Evolutionary conservation across 2,797 vertebrate species (phyloP).

Genomic region (Peromyscus eremicus): DNA sequence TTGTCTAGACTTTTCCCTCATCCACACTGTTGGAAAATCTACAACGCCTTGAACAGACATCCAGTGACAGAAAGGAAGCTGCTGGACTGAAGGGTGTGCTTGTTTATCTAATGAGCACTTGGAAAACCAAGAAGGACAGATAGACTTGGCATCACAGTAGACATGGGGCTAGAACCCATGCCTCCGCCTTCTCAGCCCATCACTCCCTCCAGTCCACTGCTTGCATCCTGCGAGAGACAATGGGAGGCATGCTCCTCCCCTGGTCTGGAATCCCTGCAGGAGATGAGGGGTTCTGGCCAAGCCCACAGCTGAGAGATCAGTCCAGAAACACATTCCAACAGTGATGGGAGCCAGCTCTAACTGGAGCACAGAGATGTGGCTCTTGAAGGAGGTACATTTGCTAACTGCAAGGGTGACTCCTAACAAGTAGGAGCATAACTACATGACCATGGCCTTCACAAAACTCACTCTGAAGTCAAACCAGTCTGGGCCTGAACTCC

Average conservation of each 20-base stretch:
- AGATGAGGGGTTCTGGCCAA: neutral
- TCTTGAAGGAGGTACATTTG: neutral
- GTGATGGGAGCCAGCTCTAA: neutral
- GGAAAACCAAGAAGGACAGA: too few relatives aligned
- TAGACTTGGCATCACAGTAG: fast-evolving
- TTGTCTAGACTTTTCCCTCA: neutral
- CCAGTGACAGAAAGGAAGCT: neutral
- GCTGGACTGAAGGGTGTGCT: neutral
- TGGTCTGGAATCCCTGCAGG: neutral
- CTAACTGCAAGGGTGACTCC: neutral
- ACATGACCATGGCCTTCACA: neutral
- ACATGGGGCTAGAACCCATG: neutral
- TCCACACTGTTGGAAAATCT: neutral
- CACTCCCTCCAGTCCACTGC: neutral
- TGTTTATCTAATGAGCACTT: neutral
- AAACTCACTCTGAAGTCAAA: neutral
- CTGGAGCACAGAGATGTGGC: fast-evolving
- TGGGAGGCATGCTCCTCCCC: neutral
- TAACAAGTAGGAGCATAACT: neutral
- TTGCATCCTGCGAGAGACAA: neutral
- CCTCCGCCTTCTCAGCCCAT: neutral
- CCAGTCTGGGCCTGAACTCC: neutral
- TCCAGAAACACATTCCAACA: neutral
- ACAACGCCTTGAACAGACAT: neutral
- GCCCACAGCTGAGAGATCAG: neutral